Base-by-base conservation (phyloP, 2,113 vertebrate genomes). In the Laticauda colubrina region DNA sequence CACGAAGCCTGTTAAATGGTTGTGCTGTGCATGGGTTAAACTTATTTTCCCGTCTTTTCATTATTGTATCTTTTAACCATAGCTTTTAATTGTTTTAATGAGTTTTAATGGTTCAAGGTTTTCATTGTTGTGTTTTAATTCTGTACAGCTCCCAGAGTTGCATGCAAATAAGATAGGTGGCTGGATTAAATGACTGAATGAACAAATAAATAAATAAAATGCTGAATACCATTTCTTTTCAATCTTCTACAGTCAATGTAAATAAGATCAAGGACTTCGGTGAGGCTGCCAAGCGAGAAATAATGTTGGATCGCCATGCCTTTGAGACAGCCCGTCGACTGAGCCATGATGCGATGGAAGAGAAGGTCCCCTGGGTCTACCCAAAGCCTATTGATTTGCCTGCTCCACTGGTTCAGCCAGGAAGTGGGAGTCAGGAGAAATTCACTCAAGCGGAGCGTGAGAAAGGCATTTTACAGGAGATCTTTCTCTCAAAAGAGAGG, bases 231-330 rank as follows among this genome's bases (percentile, higher is more conserved):
- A 5, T 26, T 2, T 48, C 55, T 14, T 4, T 48, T 20, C 12
- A 4, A 1, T 18, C 20, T 69, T 53, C n/a, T 8, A 0, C 88
- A 99, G 99, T 99, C 6, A 99, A 99, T 0, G 99, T 99, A 90
- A 99, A 99, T 95, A 99, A 99, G 96, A 98, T 99, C 91, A 99
- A 99, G 64, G 99, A 99, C 96, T 99, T 99, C 0, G 99, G 99
- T 0, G 99, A 99, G 94, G 99, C 99, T 0, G 99, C 99, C 39
- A 99, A 99, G 91, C 95, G 98, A 51, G 99, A 99, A 95, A 98
- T 99, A 93, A 98, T 99, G 98, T 98, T 98, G 98, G 99, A 99
- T 94, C 96, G 99, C 4, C 98, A 99, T 1, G 99, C 99, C 0
- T 99, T 99, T 86, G 99, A 99, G 97, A 99, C 98, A 6, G 98